These are phyloP conservation scores for Bolborhynchus lineola DNA, from an alignment of 2,113 vertebrate genomes.

Conservation along the genomic window DNA sequence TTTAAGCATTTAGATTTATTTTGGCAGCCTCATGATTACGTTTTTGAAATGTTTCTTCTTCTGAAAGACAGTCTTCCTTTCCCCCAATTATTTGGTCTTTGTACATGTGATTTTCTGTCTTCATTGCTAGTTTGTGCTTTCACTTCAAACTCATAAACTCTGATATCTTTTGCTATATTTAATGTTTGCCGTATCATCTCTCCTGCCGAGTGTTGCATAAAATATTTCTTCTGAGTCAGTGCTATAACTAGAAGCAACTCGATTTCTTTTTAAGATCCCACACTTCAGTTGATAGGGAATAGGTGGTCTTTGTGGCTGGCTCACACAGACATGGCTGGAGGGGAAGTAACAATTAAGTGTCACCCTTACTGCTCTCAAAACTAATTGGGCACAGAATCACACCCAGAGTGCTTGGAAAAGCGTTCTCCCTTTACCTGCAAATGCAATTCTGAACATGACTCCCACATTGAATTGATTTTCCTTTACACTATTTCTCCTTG, in stretches of 20 bases:
- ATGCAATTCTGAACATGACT: not conserved
- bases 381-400: not conserved
- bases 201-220: not conserved
- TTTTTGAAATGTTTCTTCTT: not conserved
- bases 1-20: not conserved
- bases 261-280: not conserved
- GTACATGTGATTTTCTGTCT: not conserved
- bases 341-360: not conserved
- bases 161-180: not conserved
- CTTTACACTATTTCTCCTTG: not conserved
- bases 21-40: not conserved
- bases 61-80: not conserved
- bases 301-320: not conserved
- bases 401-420: not conserved
- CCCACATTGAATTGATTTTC: not conserved
- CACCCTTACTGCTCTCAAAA: not conserved
- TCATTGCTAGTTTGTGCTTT: not conserved
- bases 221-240: constrained; percentile 15
- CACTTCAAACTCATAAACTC: not conserved
- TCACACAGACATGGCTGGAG: not conserved
- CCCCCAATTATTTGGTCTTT: not conserved
- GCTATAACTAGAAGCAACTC: not conserved
- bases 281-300: not conserved
- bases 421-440: not conserved
- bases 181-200: not conserved